Percentiles rank a stretch among this genome's conserved stretches.
These are phyloP conservation scores for Gallinago stenura DNA, from an alignment of 2,797 vertebrate species.

Conservation along the genomic window DNA sequence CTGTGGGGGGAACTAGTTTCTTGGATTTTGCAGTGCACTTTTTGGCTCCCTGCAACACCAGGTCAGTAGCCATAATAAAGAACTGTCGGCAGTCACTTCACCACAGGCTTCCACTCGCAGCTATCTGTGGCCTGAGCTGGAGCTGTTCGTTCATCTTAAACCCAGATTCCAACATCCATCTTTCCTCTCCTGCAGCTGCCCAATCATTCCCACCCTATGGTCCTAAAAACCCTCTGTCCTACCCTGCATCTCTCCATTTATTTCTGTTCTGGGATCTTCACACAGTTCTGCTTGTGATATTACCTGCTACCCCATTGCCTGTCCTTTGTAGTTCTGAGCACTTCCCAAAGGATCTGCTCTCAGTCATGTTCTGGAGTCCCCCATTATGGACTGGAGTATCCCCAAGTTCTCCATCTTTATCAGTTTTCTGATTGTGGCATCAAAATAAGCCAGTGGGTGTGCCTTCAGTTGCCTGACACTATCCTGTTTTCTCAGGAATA, in stretches of 20 bases:
- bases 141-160: not conserved
- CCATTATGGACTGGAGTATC: not conserved
- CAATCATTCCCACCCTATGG: not conserved
- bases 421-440: not conserved
- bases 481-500: conserved; percentile 23
- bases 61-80: not conserved
- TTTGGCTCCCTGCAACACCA: not conserved
- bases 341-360: not conserved
- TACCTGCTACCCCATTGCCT: not conserved
- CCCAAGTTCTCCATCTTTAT: not conserved
- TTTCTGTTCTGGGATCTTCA: not conserved
- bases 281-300: not conserved
- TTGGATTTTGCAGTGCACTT: not conserved
- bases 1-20: not conserved
- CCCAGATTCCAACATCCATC: not conserved
- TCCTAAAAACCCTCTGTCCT: not conserved
- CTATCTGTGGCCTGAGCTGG: not conserved
- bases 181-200: not conserved
- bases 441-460: not conserved
- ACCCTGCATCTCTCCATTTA: not conserved
- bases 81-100: not conserved
- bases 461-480: not conserved
- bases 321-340: not conserved
- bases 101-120: not conserved
- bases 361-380: not conserved